A percentile compares a stretch with the other conserved stretches of the same genome.
These are phyloP conservation scores for Lipophrys pholis DNA, from an alignment of 2,113 vertebrate genomes.

Conservation along the genomic window DNA sequence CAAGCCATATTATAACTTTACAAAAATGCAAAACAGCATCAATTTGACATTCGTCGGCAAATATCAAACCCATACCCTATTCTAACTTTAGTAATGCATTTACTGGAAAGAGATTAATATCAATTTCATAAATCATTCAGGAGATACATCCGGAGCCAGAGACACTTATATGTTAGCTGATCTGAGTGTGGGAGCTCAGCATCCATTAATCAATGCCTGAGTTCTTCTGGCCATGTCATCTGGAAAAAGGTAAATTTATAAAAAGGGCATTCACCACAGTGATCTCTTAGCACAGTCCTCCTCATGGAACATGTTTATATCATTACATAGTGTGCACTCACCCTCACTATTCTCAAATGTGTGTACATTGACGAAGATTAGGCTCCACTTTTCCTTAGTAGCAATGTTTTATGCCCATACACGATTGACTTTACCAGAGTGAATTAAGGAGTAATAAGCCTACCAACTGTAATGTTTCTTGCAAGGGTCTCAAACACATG, in stretches of 20 bases:
- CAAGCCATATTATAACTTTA: neutral
- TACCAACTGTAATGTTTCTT: no score
- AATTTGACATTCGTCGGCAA: slow-evolving; percentile 89
- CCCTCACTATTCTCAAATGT: slow-evolving; percentile 19
- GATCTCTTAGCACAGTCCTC: slow-evolving; percentile 46
- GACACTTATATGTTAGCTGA: slow-evolving; percentile 90
- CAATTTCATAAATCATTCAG: slow-evolving; percentile 98
- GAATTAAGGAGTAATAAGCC: neutral
- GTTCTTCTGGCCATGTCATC: slow-evolving; percentile 81
- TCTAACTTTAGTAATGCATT: slow-evolving; percentile 94
- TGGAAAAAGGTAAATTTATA: slow-evolving; percentile 79
- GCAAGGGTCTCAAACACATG: no score
- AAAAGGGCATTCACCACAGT: slow-evolving; percentile 63
- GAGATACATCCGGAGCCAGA: slow-evolving; percentile 88
- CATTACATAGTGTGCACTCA: slow-evolving; percentile 12
- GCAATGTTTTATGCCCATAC: neutral
- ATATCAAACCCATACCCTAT: slow-evolving; percentile 87
- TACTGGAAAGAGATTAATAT: slow-evolving; percentile 98
- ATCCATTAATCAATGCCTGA: slow-evolving; percentile 90
- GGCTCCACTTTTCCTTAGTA: neutral
- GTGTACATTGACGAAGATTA: slow-evolving; percentile 3
- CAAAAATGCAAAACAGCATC: slow-evolving; percentile 86
- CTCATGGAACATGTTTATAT: slow-evolving; percentile 44
- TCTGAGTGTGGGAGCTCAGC: slow-evolving; percentile 85
- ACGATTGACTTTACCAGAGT: slow-evolving; percentile 1